phyloP scores from a whole-genome alignment of 2,113 vertebrate genomes.

The Platysteira castanea region DNA sequence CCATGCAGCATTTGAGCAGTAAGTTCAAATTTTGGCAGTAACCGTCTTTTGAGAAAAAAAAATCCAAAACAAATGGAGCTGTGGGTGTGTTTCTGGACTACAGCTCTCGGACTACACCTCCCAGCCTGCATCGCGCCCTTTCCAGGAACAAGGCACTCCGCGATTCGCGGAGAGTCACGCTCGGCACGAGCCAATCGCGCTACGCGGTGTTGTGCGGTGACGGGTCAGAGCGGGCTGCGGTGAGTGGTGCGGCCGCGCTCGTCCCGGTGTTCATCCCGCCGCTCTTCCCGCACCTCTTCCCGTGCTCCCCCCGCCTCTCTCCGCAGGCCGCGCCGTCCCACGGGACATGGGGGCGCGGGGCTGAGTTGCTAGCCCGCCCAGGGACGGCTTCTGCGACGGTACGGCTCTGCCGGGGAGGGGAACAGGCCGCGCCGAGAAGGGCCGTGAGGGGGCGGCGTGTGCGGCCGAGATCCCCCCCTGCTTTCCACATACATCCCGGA shows the following conservation, averaged over 20 bases:
- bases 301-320: fast-evolving
- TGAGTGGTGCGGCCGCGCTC: background rate
- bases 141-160: background rate
- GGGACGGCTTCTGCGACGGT: background rate
- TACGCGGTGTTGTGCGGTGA: background rate
- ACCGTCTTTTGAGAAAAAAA: fast-evolving
- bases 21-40: background rate
- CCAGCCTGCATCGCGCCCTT: background rate
- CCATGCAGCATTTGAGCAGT: too few relatives aligned
- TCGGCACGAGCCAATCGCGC: background rate
- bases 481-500: fast-evolving
- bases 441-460: background rate
- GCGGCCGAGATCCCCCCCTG: background rate
- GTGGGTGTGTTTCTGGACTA: fast-evolving
- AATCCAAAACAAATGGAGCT: fast-evolving
- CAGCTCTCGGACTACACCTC: background rate
- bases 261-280: too few relatives aligned
- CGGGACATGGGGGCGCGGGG: background rate
- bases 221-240: background rate
- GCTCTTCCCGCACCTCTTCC: background rate
- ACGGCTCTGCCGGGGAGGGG: background rate
- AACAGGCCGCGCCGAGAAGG: background rate
- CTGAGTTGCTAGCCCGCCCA: background rate
- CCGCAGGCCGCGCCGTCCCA: background rate
- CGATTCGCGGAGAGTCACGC: background rate